These are phyloP conservation scores for Petromus typicus DNA, from an alignment of 2,113 vertebrate species.

Conservation along the genomic window DNA sequence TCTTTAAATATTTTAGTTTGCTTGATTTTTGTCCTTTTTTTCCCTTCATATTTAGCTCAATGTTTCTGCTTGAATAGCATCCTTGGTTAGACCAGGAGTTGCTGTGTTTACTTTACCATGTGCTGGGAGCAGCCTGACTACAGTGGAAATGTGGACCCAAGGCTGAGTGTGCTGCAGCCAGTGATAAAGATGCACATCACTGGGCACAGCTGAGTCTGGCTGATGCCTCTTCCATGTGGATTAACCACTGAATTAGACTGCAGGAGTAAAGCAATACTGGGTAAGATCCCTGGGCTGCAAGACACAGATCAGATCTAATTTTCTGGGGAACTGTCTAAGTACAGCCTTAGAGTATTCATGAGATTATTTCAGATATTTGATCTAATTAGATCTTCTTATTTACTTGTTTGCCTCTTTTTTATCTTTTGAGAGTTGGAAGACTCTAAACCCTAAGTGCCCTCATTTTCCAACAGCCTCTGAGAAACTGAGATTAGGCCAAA, in stretches of 20 bases:
- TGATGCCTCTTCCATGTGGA: not conserved
- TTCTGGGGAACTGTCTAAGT: not conserved
- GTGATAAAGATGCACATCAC: not conserved
- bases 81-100: not conserved
- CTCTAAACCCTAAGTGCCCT: not conserved
- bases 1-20: not conserved
- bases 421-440: not conserved
- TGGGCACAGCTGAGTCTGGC: not conserved
- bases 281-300: not conserved
- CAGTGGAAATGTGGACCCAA: not conserved
- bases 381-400: not conserved
- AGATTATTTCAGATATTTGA: not conserved
- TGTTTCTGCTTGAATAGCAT: not conserved
- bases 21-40: not conserved
- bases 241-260: not conserved
- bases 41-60: not conserved
- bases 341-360: not conserved
- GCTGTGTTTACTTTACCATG: not conserved
- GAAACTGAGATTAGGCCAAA: not conserved
- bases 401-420: not conserved
- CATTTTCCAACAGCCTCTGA: not conserved
- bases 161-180: not conserved
- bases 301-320: not conserved
- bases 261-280: not conserved
- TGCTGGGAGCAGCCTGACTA: not conserved